Conservation (phyloP, 2,888 invertebrate genomes). For the Flexamia atlantica region DNA sequence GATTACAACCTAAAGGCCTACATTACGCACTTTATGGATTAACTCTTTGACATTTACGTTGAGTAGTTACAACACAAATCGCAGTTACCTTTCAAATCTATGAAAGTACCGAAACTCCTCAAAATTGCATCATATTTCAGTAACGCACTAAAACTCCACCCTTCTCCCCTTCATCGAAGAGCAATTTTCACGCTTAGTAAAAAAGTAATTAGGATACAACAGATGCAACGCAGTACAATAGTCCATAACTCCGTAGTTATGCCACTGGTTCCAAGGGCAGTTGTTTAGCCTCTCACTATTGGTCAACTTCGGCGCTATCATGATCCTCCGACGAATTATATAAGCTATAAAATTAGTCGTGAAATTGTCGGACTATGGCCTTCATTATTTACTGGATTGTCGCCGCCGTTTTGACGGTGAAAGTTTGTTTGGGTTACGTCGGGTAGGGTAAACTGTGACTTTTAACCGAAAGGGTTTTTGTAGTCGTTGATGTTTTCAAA, state of each 20-base stretch:
- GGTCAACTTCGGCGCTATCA: neutral
- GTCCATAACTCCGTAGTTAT: neutral
- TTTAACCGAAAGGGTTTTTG: too few species aligned
- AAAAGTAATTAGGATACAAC: slow-evolving; percentile 2
- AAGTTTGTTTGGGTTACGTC: slow-evolving; percentile 28
- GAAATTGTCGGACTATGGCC: slow-evolving; percentile 28
- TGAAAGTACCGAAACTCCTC: too few species aligned
- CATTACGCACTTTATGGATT: too few species aligned
- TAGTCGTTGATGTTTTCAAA: too few species aligned
- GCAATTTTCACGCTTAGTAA: neutral
- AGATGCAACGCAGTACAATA: neutral
- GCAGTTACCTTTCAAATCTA: too few species aligned
- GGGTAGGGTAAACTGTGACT: neutral
- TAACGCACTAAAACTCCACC: too few species aligned
- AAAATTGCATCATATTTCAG: too few species aligned
- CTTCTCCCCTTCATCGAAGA: too few species aligned
- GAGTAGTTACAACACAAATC: too few species aligned
- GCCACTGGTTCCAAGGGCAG: neutral
- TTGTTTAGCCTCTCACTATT: neutral
- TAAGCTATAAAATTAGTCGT: slow-evolving; percentile 37
- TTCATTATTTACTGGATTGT: slow-evolving; percentile 24
- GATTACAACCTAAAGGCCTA: too few species aligned
- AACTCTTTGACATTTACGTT: too few species aligned
- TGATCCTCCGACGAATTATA: slow-evolving; percentile 20
- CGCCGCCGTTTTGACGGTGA: slow-evolving; percentile 1